Evolutionary conservation across 2,888 invertebrate genomes (phyloP).

Genomic region (Xestia ashworthii): DNA sequence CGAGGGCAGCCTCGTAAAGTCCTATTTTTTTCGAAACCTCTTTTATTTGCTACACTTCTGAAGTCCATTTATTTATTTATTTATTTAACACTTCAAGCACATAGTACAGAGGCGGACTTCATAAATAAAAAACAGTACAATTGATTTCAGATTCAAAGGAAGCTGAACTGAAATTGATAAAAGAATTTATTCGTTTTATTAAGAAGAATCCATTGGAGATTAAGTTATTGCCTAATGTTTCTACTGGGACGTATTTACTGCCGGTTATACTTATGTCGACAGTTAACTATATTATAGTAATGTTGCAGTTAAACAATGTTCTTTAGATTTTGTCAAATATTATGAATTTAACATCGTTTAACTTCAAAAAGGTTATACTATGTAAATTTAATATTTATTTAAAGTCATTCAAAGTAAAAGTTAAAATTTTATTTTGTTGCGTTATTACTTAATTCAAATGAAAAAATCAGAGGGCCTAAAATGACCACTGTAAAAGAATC

Average conservation of each 20-base stretch:
- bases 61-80: too few species aligned
- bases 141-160: conserved; percentile 23
- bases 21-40: too few species aligned
- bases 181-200: conserved; percentile 38
- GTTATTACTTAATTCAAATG: not conserved
- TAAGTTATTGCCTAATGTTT: conserved; percentile 6
- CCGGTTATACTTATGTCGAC: conserved; percentile 7
- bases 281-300: conserved; percentile 25
- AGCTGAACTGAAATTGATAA: conserved; percentile 32
- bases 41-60: too few species aligned
- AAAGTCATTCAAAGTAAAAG: not conserved
- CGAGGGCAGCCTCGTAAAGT: too few species aligned
- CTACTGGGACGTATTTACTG: conserved; percentile 23
- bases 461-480: not conserved
- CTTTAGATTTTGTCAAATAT: conserved; percentile 4
- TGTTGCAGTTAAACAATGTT: conserved; percentile 34
- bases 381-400: not conserved
- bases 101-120: too few species aligned
- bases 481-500: too few species aligned
- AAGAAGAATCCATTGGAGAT: conserved; percentile 44
- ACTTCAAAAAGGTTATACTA: not conserved
- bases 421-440: not conserved
- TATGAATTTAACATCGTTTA: not conserved
- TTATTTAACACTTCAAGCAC: too few species aligned
- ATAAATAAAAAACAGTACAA: too few species aligned